phyloP scores from a whole-genome alignment of 2,888 invertebrate species.

The Drosophila basisetae region DNA sequence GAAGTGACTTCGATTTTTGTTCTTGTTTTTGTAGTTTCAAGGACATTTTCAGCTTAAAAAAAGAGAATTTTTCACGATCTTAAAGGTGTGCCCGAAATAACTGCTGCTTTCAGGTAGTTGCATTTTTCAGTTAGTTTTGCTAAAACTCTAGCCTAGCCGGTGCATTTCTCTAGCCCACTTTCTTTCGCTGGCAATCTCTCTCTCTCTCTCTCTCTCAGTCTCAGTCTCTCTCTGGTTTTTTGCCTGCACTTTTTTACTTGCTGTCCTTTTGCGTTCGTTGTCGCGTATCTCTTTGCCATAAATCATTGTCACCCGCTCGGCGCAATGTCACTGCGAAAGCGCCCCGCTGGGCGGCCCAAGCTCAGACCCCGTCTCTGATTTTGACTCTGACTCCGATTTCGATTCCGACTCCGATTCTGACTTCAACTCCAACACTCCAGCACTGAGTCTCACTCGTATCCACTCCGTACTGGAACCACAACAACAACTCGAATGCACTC shows the following conservation, averaged over 20 bases:
- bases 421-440: conserved; percentile 8
- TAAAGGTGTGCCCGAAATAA: conserved; percentile 27
- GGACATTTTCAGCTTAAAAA: conserved; percentile 74
- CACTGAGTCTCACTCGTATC: conserved; percentile 20
- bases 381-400: conserved; percentile 7
- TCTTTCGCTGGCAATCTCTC: conserved; percentile 8
- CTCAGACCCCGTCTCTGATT: conserved; percentile 20
- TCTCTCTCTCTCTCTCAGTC: conserved; percentile 8
- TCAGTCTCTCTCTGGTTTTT: conserved; percentile 11
- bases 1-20: not conserved
- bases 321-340: conserved; percentile 83
- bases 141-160: conserved; percentile 1
- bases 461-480: conserved; percentile 32
- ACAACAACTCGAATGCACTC: conserved; percentile 47
- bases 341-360: conserved; percentile 77
- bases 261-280: conserved; percentile 76
- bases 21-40: conserved; percentile 75
- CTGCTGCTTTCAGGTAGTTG: conserved; percentile 34
- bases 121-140: conserved; percentile 31
- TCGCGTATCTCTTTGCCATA: conserved; percentile 83
- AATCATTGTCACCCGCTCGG: conserved; percentile 84
- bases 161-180: conserved; percentile 35
- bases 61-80: conserved; percentile 36
- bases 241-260: conserved; percentile 50
- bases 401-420: conserved; percentile 14